These are phyloP conservation scores for Amphipoea lucens DNA, from an alignment of 2,888 invertebrate genomes.

Conservation along the genomic window DNA sequence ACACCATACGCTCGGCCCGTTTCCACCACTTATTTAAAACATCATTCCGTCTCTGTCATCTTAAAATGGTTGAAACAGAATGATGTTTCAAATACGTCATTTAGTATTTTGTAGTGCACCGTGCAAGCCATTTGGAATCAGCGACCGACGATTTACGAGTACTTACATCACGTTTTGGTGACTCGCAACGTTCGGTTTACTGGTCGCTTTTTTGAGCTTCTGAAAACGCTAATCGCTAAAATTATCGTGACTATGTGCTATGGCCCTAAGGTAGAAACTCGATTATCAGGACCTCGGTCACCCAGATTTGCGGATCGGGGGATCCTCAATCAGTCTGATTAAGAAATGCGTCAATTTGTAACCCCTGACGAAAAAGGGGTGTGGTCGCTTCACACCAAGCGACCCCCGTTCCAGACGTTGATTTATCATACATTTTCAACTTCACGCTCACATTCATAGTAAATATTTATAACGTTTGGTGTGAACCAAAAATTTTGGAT, in stretches of 20 bases:
- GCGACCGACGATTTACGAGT: not conserved
- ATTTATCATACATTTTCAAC: not conserved
- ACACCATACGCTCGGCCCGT: not conserved
- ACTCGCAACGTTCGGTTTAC: too few relatives aligned
- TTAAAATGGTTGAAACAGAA: not conserved
- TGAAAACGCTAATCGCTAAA: conserved; percentile 9
- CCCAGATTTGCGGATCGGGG: not conserved
- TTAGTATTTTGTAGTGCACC: not conserved
- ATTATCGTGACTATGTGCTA: conserved; percentile 6
- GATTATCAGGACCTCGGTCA: not conserved
- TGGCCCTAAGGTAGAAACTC: not conserved
- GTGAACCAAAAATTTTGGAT: not conserved
- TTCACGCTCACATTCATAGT: not conserved
- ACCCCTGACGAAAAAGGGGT: not conserved
- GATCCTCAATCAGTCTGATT: not conserved
- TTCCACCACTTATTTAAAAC: not conserved
- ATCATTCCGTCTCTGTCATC: not conserved
- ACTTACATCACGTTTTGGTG: not conserved
- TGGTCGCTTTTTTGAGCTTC: not conserved
- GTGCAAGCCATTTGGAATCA: not conserved
- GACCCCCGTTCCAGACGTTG: not conserved
- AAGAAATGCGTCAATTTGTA: not conserved
- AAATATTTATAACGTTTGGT: not conserved
- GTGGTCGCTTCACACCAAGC: not conserved
- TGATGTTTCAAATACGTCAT: not conserved